These are phyloP conservation scores for Sebastes matsubarae DNA, from an alignment of 2,797 vertebrate genomes.

Conservation along the genomic window DNA sequence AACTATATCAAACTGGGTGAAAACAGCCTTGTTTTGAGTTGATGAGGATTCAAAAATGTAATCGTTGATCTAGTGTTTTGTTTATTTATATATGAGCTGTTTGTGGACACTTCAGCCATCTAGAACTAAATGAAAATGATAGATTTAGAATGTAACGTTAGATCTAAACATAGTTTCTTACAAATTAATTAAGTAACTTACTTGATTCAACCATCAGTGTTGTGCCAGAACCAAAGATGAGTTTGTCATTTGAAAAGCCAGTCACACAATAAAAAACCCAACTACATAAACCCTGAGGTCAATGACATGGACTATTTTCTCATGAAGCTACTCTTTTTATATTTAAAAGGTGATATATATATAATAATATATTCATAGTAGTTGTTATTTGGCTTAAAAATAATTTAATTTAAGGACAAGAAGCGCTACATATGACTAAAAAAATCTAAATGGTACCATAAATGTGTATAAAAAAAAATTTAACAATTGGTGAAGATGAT, in stretches of 20 bases:
- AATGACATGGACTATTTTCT: background rate
- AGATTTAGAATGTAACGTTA: background rate
- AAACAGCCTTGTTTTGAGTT: background rate
- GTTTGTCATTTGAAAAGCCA: background rate
- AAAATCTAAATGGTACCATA: no score
- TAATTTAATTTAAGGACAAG: background rate
- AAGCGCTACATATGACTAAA: background rate
- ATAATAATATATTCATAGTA: background rate
- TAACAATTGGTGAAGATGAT: no score
- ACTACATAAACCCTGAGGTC: background rate
- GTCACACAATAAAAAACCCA: slow-evolving; percentile 21
- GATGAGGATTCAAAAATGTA: background rate
- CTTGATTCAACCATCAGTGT: slow-evolving; percentile 20
- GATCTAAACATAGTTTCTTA: background rate
- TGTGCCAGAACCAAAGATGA: slow-evolving; percentile 38
- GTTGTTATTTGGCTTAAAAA: background rate
- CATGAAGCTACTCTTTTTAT: background rate
- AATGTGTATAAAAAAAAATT: no score
- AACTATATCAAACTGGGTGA: background rate
- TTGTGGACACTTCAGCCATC: background rate
- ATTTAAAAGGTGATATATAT: background rate
- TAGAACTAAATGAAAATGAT: background rate
- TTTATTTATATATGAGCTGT: background rate
- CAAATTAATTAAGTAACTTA: slow-evolving; percentile 5
- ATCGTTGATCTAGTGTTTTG: background rate